Evolutionary conservation across 1,140 invertebrate genomes (phyloP).

Genomic region (Drosophila simulans): DNA sequence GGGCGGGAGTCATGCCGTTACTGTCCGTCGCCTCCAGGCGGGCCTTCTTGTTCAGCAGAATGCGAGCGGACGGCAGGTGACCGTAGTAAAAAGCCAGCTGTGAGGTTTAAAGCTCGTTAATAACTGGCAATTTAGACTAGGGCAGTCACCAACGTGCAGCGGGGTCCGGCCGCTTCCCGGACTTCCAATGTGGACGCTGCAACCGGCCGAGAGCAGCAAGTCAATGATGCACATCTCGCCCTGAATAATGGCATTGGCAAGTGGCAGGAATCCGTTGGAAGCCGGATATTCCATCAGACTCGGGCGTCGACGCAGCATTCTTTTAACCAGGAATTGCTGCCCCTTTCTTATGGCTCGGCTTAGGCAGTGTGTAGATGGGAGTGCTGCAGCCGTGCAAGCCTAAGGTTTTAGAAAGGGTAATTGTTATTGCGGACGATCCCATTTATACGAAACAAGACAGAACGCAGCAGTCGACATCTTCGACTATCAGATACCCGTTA

Average conservation of each 20-base stretch:
- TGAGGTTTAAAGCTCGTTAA: not conserved
- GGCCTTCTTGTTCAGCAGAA: slow-evolving; percentile 78
- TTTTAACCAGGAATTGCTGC: slow-evolving; percentile 81
- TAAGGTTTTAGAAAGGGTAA: not conserved
- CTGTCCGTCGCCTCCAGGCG: slow-evolving; percentile 67
- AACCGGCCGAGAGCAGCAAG: slow-evolving; percentile 70
- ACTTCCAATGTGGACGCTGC: slow-evolving; percentile 75
- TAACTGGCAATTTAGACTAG: no score
- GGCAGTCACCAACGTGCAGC: slow-evolving; percentile 57
- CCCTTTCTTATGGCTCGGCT: slow-evolving; percentile 78
- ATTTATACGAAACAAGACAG: no score
- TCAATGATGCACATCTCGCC: slow-evolving; percentile 78
- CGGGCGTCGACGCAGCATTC: slow-evolving; percentile 73
- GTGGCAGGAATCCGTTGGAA: slow-evolving; percentile 69
- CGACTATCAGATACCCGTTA: no score
- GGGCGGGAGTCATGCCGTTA: slow-evolving; percentile 77
- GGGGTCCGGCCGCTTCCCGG: slow-evolving; percentile 63
- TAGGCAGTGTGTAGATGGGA: slow-evolving; percentile 66
- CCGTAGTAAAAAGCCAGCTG: slow-evolving; percentile 78
- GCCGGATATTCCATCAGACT: slow-evolving; percentile 74
- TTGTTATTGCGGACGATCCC: not conserved
- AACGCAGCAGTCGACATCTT: no score
- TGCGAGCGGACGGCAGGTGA: slow-evolving; percentile 73
- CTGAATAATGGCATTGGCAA: slow-evolving; percentile 78
- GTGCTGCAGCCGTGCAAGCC: slow-evolving; percentile 60